Conservation (phyloP, 1,140 invertebrate species). For the Drosophila baimaii region DNA sequence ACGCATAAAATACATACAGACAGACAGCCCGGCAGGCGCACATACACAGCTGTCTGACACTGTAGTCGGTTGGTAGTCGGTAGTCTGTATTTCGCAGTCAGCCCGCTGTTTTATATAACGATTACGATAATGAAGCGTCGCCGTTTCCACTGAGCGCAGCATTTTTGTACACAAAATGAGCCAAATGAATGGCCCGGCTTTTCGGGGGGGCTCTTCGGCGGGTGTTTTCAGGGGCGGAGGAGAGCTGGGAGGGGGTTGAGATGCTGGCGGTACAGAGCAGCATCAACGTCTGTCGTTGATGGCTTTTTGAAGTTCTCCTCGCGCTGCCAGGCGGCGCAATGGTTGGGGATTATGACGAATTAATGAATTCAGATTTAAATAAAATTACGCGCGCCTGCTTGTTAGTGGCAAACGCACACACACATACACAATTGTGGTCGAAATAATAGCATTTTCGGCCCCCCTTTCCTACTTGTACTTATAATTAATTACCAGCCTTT, state of each 20-base stretch:
- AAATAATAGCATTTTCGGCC: slow-evolving; percentile 23
- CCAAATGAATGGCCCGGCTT: slow-evolving; percentile 72
- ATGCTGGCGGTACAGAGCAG: slow-evolving; percentile 28
- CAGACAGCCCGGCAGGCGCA: slow-evolving; percentile 17
- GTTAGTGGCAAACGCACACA: slow-evolving; percentile 59
- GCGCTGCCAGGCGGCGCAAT: slow-evolving; percentile 60
- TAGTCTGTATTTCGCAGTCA: slow-evolving; percentile 60
- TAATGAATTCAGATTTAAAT: slow-evolving; percentile 84
- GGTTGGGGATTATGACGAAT: slow-evolving; percentile 84
- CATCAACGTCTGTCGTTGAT: slow-evolving; percentile 77
- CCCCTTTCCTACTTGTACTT: not conserved
- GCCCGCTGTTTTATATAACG: slow-evolving; percentile 81
- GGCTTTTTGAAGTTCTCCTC: slow-evolving; percentile 81
- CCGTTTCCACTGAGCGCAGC: slow-evolving; percentile 76
- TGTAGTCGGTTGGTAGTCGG: slow-evolving; percentile 56
- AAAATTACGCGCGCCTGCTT: slow-evolving; percentile 80
- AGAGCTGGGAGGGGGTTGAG: not conserved
- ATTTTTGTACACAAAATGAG: slow-evolving; percentile 82
- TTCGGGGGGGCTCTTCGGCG: not conserved
- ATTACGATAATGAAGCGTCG: slow-evolving; percentile 81
- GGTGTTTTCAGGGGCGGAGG: not conserved
- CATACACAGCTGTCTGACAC: slow-evolving; percentile 54
- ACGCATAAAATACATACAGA: slow-evolving; percentile 73
- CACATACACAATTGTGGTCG: slow-evolving; percentile 25
- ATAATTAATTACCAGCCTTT: slow-evolving; percentile 13